phyloP scores from a whole-genome alignment of 2,888 invertebrate species.

The Ophioninae sp. region DNA sequence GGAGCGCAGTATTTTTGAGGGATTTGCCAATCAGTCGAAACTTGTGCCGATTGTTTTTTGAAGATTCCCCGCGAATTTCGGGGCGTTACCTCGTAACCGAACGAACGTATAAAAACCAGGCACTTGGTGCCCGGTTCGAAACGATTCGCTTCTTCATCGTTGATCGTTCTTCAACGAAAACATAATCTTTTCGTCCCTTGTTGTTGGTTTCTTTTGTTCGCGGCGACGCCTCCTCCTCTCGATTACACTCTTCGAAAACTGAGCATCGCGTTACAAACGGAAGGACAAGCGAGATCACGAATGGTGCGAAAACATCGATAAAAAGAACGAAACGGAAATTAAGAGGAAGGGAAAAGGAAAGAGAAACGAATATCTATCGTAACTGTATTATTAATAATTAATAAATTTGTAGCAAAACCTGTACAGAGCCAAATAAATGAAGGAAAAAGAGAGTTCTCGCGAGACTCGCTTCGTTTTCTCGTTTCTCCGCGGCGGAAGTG shows the following conservation, averaged over 20 bases:
- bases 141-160: too few species aligned
- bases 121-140: too few species aligned
- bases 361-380: slow-evolving; percentile 58
- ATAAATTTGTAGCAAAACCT: slow-evolving; percentile 69
- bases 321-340: slow-evolving; percentile 60
- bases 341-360: slow-evolving; percentile 66
- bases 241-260: not conserved
- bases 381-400: slow-evolving; percentile 62
- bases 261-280: not conserved
- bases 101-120: too few species aligned
- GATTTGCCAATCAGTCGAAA: too few species aligned
- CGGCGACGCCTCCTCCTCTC: too few species aligned
- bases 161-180: too few species aligned
- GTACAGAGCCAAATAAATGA: slow-evolving; percentile 79
- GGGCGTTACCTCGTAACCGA: too few species aligned
- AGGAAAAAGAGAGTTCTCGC: slow-evolving; percentile 74
- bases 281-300: not conserved
- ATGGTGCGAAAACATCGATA: slow-evolving; percentile 64
- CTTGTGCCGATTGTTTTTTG: too few species aligned
- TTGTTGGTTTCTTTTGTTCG: not conserved
- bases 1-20: slow-evolving; percentile 76
- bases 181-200: not conserved
- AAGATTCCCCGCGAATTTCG: too few species aligned
- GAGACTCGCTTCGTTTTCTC: slow-evolving; percentile 54
- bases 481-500: not conserved